phyloP scores from a whole-genome alignment of 2,888 invertebrate genomes.

The Cremastinae sp. region DNA sequence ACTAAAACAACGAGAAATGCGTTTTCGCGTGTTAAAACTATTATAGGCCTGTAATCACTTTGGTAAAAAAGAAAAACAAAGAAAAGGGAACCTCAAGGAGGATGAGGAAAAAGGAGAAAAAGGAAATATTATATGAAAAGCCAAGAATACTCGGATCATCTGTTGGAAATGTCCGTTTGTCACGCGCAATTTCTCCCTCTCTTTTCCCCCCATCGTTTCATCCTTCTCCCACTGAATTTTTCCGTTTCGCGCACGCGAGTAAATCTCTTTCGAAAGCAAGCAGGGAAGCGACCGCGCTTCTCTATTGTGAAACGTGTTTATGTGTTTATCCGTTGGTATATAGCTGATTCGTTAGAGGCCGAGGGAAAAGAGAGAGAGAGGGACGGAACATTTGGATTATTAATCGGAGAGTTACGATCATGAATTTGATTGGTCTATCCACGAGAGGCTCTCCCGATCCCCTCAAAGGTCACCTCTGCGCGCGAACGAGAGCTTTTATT shows the following conservation, averaged over 20 bases:
- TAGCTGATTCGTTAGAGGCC: background rate
- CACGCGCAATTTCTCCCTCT: slow-evolving; percentile 33
- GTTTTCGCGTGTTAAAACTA: slow-evolving; percentile 26
- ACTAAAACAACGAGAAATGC: slow-evolving; percentile 5
- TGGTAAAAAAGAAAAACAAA: slow-evolving; percentile 3
- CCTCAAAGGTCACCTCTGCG: slow-evolving; percentile 63
- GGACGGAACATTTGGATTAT: slow-evolving; percentile 1
- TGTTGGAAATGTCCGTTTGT: slow-evolving; percentile 50
- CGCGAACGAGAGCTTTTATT: slow-evolving; percentile 15
- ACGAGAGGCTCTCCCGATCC: slow-evolving; percentile 6
- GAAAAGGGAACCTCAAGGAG: background rate
- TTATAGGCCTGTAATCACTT: slow-evolving; percentile 24
- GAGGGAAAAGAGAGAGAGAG: background rate
- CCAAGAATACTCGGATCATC: slow-evolving; percentile 26
- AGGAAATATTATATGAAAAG: background rate
- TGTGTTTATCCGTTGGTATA: slow-evolving; percentile 11
- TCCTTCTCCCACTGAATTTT: background rate
- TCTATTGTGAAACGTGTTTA: slow-evolving; percentile 40
- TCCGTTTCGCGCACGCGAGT: slow-evolving; percentile 37
- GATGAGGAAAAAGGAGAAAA: slow-evolving; percentile 9
- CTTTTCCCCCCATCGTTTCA: slow-evolving; percentile 3
- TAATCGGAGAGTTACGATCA: slow-evolving; percentile 40
- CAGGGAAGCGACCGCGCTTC: slow-evolving; percentile 48
- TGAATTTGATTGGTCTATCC: slow-evolving; percentile 41
- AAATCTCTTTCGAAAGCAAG: slow-evolving; percentile 34